Evolutionary conservation across 1,140 invertebrate species (phyloP).

Genomic region (Drosophila burlai): DNA sequence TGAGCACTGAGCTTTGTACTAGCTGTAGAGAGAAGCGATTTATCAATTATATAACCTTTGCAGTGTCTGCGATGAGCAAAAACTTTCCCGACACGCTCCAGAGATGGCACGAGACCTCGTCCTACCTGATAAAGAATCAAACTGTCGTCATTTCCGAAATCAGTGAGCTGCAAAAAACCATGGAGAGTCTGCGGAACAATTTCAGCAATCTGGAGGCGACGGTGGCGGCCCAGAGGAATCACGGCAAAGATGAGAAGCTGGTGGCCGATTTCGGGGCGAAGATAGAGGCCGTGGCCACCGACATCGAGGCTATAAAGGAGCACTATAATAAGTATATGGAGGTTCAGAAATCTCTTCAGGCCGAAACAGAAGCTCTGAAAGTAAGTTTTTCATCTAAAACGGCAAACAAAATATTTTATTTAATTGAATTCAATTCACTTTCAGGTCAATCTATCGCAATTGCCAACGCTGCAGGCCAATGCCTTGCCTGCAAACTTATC

Average conservation of each 20-base stretch:
- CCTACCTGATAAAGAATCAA: conserved; percentile 87
- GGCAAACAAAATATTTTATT: not conserved
- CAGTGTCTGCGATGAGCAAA: conserved; percentile 88
- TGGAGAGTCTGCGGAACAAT: conserved; percentile 65
- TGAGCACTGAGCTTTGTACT: conserved; percentile 22
- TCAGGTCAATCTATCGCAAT: conserved; percentile 60
- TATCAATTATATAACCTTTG: conserved; percentile 29
- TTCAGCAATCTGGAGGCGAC: conserved; percentile 58
- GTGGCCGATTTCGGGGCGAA: conserved; percentile 83
- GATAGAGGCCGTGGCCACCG: conserved; percentile 72
- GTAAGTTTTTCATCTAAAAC: conserved; percentile 3
- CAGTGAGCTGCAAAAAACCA: conserved; percentile 58
- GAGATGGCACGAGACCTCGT: conserved; percentile 88
- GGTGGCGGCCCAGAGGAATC: conserved; percentile 65
- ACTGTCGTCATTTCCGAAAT: conserved; percentile 76
- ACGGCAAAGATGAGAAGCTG: conserved; percentile 76
- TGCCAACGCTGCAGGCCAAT: conserved; percentile 44
- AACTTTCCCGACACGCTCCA: conserved; percentile 88
- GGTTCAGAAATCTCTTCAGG: conserved; percentile 60
- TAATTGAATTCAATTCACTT: not conserved
- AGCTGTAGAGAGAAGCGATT: too few species aligned
- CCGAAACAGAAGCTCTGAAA: conserved; percentile 64
- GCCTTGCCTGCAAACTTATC: conserved; percentile 54
- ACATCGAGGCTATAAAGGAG: conserved; percentile 78
- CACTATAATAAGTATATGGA: conserved; percentile 69